These are phyloP conservation scores for Polydrusus pterygomalis DNA, from an alignment of 2,888 invertebrate genomes.

Conservation along the genomic window DNA sequence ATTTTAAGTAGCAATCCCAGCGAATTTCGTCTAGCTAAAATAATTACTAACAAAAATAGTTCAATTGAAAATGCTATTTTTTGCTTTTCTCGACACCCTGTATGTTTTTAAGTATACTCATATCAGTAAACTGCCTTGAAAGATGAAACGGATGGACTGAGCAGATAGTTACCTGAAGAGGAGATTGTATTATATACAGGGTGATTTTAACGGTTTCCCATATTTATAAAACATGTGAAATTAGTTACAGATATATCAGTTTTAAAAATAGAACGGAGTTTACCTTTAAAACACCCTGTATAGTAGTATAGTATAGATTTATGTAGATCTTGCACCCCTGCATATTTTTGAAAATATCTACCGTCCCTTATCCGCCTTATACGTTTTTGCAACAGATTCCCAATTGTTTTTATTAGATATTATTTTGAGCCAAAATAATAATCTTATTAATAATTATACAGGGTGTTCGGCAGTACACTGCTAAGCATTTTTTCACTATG, in stretches of 20 bases:
- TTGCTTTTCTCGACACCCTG: slow-evolving; percentile 11
- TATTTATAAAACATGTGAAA: background rate
- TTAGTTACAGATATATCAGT: background rate
- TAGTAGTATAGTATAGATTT: slow-evolving; percentile 34
- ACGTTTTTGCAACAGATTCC: slow-evolving; percentile 7
- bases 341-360: slow-evolving; percentile 27
- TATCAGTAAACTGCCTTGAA: slow-evolving; percentile 57
- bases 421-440: background rate
- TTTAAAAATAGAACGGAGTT: background rate
- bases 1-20: too few relatives aligned
- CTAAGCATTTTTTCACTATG: background rate
- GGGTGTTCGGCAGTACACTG: background rate
- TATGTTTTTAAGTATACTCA: slow-evolving; percentile 45
- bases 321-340: slow-evolving; percentile 45
- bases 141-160: slow-evolving; percentile 58
- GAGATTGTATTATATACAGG: slow-evolving; percentile 46
- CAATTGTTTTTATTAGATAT: slow-evolving; percentile 8
- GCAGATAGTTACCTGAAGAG: slow-evolving; percentile 55
- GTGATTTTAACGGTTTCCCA: slow-evolving; percentile 21
- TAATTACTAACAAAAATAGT: too few relatives aligned
- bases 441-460: slow-evolving; percentile 4
- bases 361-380: slow-evolving; percentile 42
- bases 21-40: too few relatives aligned
- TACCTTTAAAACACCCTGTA: slow-evolving; percentile 31
- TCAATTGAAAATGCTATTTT: background rate